Evolutionary conservation across 2,797 vertebrate species (phyloP), one percentile per base, ranked within the genome.

Genomic region (Hylomyscus alleni): DNA sequence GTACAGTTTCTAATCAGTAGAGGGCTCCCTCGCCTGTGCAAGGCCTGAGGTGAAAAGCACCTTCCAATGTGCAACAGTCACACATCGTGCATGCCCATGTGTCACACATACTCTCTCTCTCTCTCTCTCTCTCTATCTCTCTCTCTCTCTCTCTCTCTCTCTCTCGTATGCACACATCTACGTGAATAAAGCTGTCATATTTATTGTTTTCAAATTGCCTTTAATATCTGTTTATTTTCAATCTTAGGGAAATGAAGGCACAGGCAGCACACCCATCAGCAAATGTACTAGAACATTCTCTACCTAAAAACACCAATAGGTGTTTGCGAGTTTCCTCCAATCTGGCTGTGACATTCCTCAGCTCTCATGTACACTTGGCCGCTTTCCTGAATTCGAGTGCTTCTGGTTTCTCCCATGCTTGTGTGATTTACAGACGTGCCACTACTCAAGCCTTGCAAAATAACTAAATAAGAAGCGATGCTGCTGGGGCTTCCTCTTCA

Each of bases 11-110:
- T 95, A 60, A 97, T 98, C 99, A 98, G 99, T 97, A 99, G 99
- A 99, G 99, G 99, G 99, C 99, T 98, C 99, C 98, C 98, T 99
- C 95, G 98, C 72, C 99, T 98, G 96, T 98, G 77, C 88, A 97
- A 98, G 97, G 54, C 76, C 44, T 15, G 56, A 76, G 80, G 94
- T 86, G 78, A 94, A 67, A 96, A 13, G 69, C 78, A 83, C 14
- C 15, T 9, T 73, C 85, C 47, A n/a, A 85, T 78, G 54, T 1
- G 47, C 54, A 83, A 75, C 76, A 78, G 78, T 77, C 88, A 93
- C 40, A 76, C 77, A 6, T 5, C 9, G 37, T 75, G 91, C 52
- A 37, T 58, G 12, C 6, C 14, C 11, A 8, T n/a, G 22, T 8
- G 14, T 50, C 84, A 52, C 44, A 44, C 44, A 44, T 6, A 44